A percentile compares a stretch with the other conserved stretches of the same genome.
Conservation (phyloP, 2,888 invertebrate genomes). For the Aphidoletes aphidimyza region DNA sequence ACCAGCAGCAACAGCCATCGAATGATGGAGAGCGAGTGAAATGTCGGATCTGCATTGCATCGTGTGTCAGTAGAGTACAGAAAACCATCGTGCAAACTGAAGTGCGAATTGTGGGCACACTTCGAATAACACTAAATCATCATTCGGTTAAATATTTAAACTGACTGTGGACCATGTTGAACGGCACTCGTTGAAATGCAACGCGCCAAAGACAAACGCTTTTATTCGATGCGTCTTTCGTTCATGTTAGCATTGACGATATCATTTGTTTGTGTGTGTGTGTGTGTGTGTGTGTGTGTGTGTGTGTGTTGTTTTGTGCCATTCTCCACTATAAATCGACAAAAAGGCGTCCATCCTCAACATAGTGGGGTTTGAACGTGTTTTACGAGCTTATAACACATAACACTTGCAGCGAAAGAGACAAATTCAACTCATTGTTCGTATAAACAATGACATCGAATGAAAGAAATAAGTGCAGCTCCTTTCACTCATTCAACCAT, state of each 20-base stretch:
- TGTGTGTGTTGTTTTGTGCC: too few relatives aligned
- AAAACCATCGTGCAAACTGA: background rate
- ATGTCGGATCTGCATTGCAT: background rate
- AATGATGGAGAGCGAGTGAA: background rate
- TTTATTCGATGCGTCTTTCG: background rate
- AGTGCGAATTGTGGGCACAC: constrained; percentile 52
- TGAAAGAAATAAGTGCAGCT: constrained; percentile 33
- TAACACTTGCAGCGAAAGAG: background rate
- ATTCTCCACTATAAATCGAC: too few relatives aligned
- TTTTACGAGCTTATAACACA: background rate
- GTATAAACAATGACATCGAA: background rate
- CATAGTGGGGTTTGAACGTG: background rate
- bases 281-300: too few relatives aligned
- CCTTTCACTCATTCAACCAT: background rate
- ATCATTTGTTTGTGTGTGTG: background rate
- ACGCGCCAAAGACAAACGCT: background rate
- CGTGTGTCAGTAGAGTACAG: background rate
- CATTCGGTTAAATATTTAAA: constrained; percentile 52
- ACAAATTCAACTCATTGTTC: constrained; percentile 31
- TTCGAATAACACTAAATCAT: constrained; percentile 53
- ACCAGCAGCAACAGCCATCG: too few relatives aligned
- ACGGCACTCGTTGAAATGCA: background rate
- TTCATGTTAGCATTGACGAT: constrained; percentile 11
- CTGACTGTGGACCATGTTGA: constrained; percentile 36
- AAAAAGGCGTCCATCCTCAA: background rate